phyloP scores from a whole-genome alignment of 2,113 vertebrate genomes.

The Ascaphus truei region DNA sequence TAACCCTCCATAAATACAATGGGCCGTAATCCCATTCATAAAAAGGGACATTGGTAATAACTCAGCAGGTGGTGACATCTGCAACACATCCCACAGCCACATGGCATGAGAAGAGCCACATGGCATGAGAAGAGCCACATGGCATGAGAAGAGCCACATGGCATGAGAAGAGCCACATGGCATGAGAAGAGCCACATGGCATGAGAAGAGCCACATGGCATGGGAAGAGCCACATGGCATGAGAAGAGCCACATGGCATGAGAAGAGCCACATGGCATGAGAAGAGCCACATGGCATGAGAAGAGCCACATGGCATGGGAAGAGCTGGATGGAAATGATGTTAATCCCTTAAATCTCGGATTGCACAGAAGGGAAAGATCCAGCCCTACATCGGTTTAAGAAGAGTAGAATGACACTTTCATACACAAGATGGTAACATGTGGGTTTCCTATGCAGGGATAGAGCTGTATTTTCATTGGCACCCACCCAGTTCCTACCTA shows the following conservation, averaged over 20 bases:
- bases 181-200: background rate
- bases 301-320: background rate
- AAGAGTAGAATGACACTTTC: background rate
- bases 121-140: background rate
- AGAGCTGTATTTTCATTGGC: slow-evolving; percentile 7
- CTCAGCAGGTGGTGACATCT: background rate
- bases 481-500: slow-evolving; percentile 4
- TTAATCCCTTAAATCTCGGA: background rate
- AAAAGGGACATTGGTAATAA: background rate
- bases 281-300: background rate
- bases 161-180: background rate
- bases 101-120: background rate
- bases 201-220: background rate
- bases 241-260: background rate
- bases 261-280: background rate
- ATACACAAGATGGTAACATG: background rate
- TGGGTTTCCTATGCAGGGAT: background rate
- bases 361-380: background rate
- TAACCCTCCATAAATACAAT: background rate
- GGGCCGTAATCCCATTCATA: background rate
- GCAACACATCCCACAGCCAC: background rate
- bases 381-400: too few species aligned
- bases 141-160: background rate
- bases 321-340: too few species aligned
- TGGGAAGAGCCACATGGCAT: background rate